Evolutionary conservation across 2,113 vertebrate genomes (phyloP).

Genomic region (Lasiurus cinereus): DNA sequence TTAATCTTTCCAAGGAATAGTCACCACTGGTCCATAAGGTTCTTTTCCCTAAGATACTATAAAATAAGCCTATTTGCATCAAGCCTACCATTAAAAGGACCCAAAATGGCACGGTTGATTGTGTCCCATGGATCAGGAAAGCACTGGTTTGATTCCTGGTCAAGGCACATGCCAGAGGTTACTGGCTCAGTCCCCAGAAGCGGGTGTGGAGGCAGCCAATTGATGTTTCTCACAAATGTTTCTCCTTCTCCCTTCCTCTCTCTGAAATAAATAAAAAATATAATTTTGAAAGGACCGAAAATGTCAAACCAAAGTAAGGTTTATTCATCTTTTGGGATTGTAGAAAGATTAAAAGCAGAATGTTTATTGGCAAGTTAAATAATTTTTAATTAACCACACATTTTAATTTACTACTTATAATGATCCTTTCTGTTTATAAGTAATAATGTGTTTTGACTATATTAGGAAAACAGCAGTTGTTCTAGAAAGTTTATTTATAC

Average conservation of each 20-base stretch:
- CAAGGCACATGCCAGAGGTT: too few species aligned
- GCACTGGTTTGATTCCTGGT: too few species aligned
- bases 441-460: conserved; percentile 54
- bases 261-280: too few species aligned
- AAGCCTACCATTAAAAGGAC: conserved; percentile 34
- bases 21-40: neutral
- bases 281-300: conserved; percentile 12
- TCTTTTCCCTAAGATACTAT: neutral
- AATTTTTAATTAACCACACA: conserved; percentile 31
- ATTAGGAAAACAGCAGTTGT: conserved; percentile 31
- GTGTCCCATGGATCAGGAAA: too few species aligned
- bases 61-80: conserved; percentile 43
- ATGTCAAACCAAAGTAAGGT: conserved; percentile 31
- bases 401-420: conserved; percentile 26
- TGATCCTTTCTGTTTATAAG: conserved; percentile 16
- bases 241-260: too few species aligned
- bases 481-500: conserved; percentile 33
- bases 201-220: too few species aligned
- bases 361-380: conserved; percentile 24
- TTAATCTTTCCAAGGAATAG: neutral
- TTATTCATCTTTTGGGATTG: conserved; percentile 12
- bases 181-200: too few species aligned
- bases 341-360: conserved; percentile 41
- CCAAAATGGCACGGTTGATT: neutral
- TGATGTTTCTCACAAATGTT: too few species aligned